These are phyloP conservation scores for Orius laevigatus DNA, from an alignment of 1,140 invertebrate genomes.

Conservation along the genomic window DNA sequence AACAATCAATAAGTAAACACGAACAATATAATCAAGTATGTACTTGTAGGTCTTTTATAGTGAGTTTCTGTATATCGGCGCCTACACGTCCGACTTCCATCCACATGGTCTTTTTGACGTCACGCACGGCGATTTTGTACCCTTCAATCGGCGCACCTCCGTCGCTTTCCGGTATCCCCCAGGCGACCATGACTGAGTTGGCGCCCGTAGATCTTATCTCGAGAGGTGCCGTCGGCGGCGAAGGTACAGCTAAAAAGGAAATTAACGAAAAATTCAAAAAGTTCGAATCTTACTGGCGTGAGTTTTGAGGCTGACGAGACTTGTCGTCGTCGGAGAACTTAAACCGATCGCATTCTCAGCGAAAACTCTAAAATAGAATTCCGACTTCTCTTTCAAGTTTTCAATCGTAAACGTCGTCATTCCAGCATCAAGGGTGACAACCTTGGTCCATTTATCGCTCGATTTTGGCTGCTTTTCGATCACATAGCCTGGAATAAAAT, in stretches of 20 bases:
- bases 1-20: slow-evolving; percentile 1
- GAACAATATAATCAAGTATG: not conserved
- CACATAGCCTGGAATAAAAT: slow-evolving; percentile 52
- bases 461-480: slow-evolving; percentile 72
- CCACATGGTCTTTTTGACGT: slow-evolving; percentile 87
- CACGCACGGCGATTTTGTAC: slow-evolving; percentile 85
- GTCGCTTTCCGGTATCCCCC: slow-evolving; percentile 85
- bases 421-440: slow-evolving; percentile 65
- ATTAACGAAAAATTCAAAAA: no score
- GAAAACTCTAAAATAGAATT: slow-evolving; percentile 78
- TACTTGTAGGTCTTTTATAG: slow-evolving; percentile 64
- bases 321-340: slow-evolving; percentile 60
- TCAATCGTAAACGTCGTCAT: slow-evolving; percentile 60
- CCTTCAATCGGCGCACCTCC: slow-evolving; percentile 78
- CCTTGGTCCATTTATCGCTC: slow-evolving; percentile 73
- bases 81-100: slow-evolving; percentile 81
- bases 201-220: slow-evolving; percentile 67
- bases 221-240: slow-evolving; percentile 73
- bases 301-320: slow-evolving; percentile 70
- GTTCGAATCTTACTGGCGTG: slow-evolving; percentile 66
- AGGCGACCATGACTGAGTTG: slow-evolving; percentile 74
- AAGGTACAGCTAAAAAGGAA: slow-evolving; percentile 56
- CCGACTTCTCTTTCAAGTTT: slow-evolving; percentile 74
- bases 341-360: slow-evolving; percentile 82
- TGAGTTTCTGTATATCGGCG: slow-evolving; percentile 64